These are phyloP conservation scores for Conus canariensis DNA, from an alignment of 2,888 invertebrate genomes.

Conservation along the genomic window DNA sequence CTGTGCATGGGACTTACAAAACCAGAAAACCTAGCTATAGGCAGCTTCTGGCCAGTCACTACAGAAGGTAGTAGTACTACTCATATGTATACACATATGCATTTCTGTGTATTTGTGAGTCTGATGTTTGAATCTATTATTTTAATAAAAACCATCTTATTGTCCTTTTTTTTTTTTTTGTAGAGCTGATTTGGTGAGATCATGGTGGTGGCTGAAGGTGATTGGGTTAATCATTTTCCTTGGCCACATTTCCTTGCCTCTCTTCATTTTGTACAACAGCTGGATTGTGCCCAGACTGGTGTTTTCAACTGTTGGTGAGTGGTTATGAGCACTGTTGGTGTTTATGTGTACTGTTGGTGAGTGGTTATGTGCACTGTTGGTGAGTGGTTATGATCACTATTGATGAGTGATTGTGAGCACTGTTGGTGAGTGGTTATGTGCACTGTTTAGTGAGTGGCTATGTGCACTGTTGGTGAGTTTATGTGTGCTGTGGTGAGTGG, in stretches of 20 bases:
- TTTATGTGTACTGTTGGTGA: background rate
- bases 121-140: too few relatives aligned
- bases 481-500: too few relatives aligned
- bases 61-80: too few relatives aligned
- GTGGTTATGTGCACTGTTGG: background rate
- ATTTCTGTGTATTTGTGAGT: background rate
- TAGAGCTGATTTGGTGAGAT: constrained; percentile 15
- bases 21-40: too few relatives aligned
- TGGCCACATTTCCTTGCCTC: constrained; percentile 69
- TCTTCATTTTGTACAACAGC: constrained; percentile 71
- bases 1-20: too few relatives aligned
- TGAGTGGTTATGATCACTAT: too few relatives aligned
- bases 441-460: too few relatives aligned
- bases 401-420: background rate
- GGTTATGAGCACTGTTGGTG: background rate
- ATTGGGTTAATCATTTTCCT: constrained; percentile 57
- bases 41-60: too few relatives aligned
- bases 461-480: too few relatives aligned
- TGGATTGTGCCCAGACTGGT: constrained; percentile 79
- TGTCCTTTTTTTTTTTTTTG: background rate
- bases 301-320: constrained; percentile 73
- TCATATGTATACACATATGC: too few relatives aligned
- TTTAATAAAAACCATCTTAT: background rate
- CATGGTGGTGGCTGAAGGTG: constrained; percentile 50
- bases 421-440: too few relatives aligned